Base-by-base conservation (phyloP, 2,888 invertebrate species). In the Dynastes tityus region DNA sequence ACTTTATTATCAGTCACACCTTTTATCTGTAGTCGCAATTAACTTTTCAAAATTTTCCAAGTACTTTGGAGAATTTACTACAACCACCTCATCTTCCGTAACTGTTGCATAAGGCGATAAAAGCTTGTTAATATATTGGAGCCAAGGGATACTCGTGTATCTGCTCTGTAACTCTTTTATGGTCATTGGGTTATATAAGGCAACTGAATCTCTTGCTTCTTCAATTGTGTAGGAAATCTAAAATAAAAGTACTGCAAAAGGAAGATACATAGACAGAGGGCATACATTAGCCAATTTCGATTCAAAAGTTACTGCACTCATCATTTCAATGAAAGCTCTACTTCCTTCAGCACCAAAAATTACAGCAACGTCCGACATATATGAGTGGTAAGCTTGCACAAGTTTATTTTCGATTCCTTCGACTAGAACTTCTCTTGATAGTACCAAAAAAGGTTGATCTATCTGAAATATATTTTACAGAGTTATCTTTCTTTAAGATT, bases 201-300 rank as follows among this genome's bases (percentile, higher is more conserved):
- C 94, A 4, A 96, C 94, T 5, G 96, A 96, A 87, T 98, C 97
- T 82, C 98, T 92, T 67, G 98, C 92, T 88, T 98, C 95, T 87
- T 98, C 98, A 84, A 94, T 92, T 2, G 97, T 96, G 87, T 95
- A 90, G 6, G 96, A 96, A 84, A 95, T 95, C 96, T 96, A 87
- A n/a, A 87, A 82, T 80, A 77, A 80, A 83, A 81, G 79, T 77
- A 6, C 5, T 67, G 58, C 29, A 58, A 22, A 45, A 61, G 2
- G 13, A 27, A 45, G 37, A 11, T 29, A 3, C 27, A 16, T 75
- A 0, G 51, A 11, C 6, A 37, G 32, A 5, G 3, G 2, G 16
- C 94, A 93, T 90, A 98, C 98, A 87, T 97, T 97, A 51, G 98
- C 98, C 78, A 98, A 91, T 82, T 93, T 91, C 81, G 95, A 96